Base-by-base conservation (phyloP, 1,140 invertebrate species). In the Papilio xuthus region DNA sequence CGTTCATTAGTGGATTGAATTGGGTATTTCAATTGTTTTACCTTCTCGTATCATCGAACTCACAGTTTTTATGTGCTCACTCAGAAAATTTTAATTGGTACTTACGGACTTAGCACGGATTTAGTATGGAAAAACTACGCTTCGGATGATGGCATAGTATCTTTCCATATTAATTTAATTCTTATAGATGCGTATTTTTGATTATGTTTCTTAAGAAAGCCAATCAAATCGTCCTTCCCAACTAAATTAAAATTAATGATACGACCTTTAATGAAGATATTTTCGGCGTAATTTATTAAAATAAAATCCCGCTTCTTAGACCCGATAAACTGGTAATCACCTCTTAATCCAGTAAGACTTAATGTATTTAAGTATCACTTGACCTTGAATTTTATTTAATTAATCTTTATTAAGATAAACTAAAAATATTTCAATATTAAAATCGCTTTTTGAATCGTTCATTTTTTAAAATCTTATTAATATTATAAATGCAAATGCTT, bases 331-430 rank as follows among this genome's bases (percentile, higher is more conserved):
- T 67, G 26, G 4, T 67, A 28, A 67, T 67, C 60, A 67, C 60
- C 60, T 67, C 60, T 32, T 67, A 67, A 67, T 67, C 60, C 60
- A 32, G 4, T 67, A 6, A 28, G 60, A 67, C 32, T 67, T 67
- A 67, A 67, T 28, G 60, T 15, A 15, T 67, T 67, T 67, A 67
- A 15, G 60, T 15, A 67, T 6, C 23, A 28, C 60, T 67, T 32
- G 26, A 67, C 26, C 60, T 67, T 1, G 13, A 67, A 67, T 15
- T 67, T 67, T 18, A 67, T 67, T 15, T 67, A 28, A 32, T 67
- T 28, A 32, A 28, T 18, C 60, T 32, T 67, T 8, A 32, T 67
- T 67, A 28, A 67, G 12, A 63, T 32, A 15, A 18, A 50, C 15
- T 13, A 18, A n/a, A 1, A 37, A 37, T 37, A 3, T 37, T 37